Conservation (phyloP, 2,888 invertebrate species). For the Dasysyrphus albostriatus region DNA sequence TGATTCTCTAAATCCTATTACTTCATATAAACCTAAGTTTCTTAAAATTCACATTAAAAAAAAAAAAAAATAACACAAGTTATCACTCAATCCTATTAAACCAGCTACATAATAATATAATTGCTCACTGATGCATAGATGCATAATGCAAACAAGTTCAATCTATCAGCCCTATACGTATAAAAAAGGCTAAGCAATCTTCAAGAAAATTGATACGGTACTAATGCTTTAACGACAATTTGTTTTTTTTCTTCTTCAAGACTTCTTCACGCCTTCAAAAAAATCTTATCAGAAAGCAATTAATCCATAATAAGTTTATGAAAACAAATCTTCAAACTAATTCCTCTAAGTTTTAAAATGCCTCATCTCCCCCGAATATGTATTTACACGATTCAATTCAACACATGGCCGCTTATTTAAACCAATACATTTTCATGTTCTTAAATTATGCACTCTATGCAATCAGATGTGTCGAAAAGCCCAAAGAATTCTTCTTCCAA, state of each 20-base stretch:
- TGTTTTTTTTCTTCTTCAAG: constrained; percentile 25
- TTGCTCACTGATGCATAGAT: neutral
- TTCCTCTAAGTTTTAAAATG: constrained; percentile 18
- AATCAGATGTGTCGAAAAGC: constrained; percentile 27
- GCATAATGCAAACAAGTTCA: constrained; percentile 10
- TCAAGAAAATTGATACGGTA: constrained; percentile 22
- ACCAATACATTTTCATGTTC: constrained; percentile 36
- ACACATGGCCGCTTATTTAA: constrained; percentile 50
- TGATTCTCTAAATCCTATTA: neutral
- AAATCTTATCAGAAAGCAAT: constrained; percentile 59
- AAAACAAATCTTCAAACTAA: constrained; percentile 63
- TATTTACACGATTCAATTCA: constrained; percentile 18
- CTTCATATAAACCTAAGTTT: neutral
- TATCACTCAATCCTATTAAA: constrained; percentile 23
- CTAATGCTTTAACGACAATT: constrained; percentile 48
- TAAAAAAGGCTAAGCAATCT: constrained; percentile 11
- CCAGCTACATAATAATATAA: neutral
- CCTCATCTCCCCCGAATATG: constrained; percentile 11
- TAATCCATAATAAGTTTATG: constrained; percentile 50
- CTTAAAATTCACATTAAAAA: constrained; percentile 8
- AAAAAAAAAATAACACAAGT: neutral
- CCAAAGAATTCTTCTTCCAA: constrained; percentile 10
- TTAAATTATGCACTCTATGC: constrained; percentile 20
- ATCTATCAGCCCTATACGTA: constrained; percentile 1
- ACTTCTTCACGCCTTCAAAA: constrained; percentile 15